Percentiles rank a stretch among this genome's conserved stretches.
phyloP scores from a whole-genome alignment of 1,140 invertebrate species.

The Micrasema longulum region DNA sequence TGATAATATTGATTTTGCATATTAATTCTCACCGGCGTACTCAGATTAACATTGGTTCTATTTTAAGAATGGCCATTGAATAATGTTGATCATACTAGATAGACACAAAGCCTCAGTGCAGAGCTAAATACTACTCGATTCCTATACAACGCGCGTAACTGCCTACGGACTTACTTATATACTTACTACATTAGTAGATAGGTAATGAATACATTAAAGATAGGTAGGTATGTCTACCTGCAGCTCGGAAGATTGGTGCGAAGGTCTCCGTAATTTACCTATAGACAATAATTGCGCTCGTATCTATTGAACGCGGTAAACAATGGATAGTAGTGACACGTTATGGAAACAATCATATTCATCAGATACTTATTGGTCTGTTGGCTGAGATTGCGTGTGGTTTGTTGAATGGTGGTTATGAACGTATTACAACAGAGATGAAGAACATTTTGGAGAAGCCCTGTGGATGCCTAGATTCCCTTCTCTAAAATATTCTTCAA shows the following conservation, averaged over 20 bases:
- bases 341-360: constrained; percentile 14
- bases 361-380: no score
- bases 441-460: no score
- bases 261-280: constrained; percentile 21
- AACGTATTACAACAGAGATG: no score
- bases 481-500: no score
- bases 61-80: not conserved
- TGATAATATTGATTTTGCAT: no score
- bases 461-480: no score
- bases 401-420: no score
- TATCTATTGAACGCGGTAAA: not conserved
- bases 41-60: not conserved
- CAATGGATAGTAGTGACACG: constrained; percentile 18
- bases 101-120: not conserved
- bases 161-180: no score
- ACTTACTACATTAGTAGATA: no score
- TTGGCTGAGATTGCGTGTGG: no score
- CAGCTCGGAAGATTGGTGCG: constrained; percentile 17
- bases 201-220: no score
- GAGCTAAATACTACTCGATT: not conserved
- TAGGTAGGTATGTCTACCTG: not conserved
- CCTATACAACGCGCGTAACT: not conserved
- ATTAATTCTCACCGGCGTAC: no score
- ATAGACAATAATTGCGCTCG: constrained; percentile 8
- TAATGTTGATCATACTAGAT: not conserved